Base-by-base conservation (phyloP, 2,113 vertebrate genomes). In the Carettochelys insculpta region DNA sequence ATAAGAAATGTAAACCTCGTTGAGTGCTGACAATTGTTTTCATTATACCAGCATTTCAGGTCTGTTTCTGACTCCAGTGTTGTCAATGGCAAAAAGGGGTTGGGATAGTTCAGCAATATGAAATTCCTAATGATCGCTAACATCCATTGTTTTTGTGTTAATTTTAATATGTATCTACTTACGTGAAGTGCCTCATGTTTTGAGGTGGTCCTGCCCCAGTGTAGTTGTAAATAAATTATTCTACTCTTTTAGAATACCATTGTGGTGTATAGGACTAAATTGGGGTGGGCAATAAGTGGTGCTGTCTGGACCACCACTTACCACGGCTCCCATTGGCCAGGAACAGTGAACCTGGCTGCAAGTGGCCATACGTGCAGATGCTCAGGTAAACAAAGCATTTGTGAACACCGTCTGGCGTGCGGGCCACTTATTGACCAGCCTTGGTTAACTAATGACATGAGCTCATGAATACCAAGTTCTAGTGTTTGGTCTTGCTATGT, bases 181-280 rank as follows among this genome's bases (percentile, higher is more conserved):
- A 82, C 56, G 92, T 95, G 92, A 97, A 96, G 95, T 94, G 84
- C 95, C 94, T 95, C 96, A 95, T 96, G 90, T 96, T 95, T 96
- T 90, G 86, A 88, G 86, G 54, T 65, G 85, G 83, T 90, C 86
- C 71, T 93, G 27, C 81, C 20, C 86, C 54, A 38, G 86, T 75
- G 31, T 84, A 89, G 61, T 76, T 86, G 86, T 11, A 58, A 82
- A 94, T 83, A 43, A 75, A 68, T 80, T 93, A 68, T 85, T 92
- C 48, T 41, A 5, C 82, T 6, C 91, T 93, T 91, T 93, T 81
- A 82, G 85, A 94, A 93, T 58, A 92, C 29, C 71, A 84, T 50
- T 86, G 54, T 92, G 83, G 51, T 45, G 85, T 93, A 43, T 82
- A 88, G 56, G 25, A 76, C 34, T 77, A 79, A 50, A 12, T 14